phyloP scores from a whole-genome alignment of 2,113 vertebrate genomes.

The Nerophis ophidion region DNA sequence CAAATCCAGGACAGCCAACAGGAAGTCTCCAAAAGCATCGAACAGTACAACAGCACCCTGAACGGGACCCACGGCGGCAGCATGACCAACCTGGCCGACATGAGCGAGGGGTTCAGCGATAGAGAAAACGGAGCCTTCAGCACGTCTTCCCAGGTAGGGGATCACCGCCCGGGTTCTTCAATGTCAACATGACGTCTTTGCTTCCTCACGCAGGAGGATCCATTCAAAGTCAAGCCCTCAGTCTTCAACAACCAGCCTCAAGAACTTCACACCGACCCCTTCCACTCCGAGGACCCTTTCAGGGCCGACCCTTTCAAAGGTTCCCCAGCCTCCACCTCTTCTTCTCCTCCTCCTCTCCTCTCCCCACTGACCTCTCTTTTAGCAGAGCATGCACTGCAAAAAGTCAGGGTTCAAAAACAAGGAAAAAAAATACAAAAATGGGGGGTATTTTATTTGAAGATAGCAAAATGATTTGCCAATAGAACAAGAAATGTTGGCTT shows the following conservation, averaged over 20 bases:
- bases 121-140: conserved; percentile 81
- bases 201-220: conserved; percentile 77
- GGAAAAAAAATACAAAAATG: too few species aligned
- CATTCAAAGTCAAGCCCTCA: conserved; percentile 87
- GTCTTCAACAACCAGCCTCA: conserved; percentile 80
- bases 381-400: too few species aligned
- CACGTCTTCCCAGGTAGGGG: conserved; percentile 50
- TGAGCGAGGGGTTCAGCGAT: conserved; percentile 81
- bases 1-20: conserved; percentile 88
- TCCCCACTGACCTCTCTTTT: neutral
- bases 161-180: too few species aligned
- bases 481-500: too few species aligned
- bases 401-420: too few species aligned
- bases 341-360: conserved; percentile 11
- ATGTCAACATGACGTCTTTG: neutral
- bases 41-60: conserved; percentile 80
- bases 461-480: too few species aligned
- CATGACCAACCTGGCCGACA: conserved; percentile 85
- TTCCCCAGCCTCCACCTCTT: conserved; percentile 39
- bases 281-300: conserved; percentile 95
- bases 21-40: conserved; percentile 81
- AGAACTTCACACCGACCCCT: conserved; percentile 85
- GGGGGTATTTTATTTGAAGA: too few species aligned
- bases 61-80: conserved; percentile 84
- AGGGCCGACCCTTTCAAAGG: conserved; percentile 93